phyloP scores from a whole-genome alignment of 2,113 vertebrate genomes.

The Herpetotheres cachinnans region DNA sequence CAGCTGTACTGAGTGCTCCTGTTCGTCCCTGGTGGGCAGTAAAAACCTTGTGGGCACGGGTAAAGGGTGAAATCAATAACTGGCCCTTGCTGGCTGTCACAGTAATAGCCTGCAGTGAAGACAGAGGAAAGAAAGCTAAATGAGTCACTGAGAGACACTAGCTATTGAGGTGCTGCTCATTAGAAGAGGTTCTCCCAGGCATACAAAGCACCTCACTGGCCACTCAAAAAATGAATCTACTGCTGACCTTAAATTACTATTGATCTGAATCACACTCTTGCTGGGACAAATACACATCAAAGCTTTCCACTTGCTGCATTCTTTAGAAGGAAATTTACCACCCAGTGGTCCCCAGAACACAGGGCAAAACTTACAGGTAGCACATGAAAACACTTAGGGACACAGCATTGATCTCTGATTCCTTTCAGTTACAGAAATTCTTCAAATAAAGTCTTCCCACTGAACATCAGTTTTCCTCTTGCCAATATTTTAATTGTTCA shows the following conservation, averaged over 20 bases:
- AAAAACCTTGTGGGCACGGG: conserved; percentile 85
- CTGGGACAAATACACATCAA: background rate
- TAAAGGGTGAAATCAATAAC: conserved; percentile 72
- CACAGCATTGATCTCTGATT: background rate
- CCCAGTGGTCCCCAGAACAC: background rate
- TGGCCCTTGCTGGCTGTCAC: conserved; percentile 72
- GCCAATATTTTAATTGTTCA: background rate
- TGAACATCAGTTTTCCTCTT: background rate
- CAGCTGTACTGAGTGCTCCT: conserved; percentile 80
- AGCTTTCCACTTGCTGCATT: background rate
- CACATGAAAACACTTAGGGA: background rate
- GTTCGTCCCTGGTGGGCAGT: conserved; percentile 83
- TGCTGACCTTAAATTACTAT: background rate
- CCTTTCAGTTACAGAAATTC: background rate
- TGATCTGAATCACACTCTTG: background rate
- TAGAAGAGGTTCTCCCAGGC: background rate
- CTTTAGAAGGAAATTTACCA: background rate
- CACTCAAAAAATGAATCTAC: background rate
- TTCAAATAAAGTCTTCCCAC: background rate
- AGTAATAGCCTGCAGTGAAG: conserved; percentile 83
- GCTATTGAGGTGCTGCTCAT: background rate
- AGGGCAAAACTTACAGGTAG: background rate
- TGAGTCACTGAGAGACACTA: background rate
- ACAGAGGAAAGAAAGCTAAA: background rate
- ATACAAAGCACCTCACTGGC: background rate